Evolutionary conservation across 2,888 invertebrate genomes (phyloP).

Genomic region (Mimas tiliae): DNA sequence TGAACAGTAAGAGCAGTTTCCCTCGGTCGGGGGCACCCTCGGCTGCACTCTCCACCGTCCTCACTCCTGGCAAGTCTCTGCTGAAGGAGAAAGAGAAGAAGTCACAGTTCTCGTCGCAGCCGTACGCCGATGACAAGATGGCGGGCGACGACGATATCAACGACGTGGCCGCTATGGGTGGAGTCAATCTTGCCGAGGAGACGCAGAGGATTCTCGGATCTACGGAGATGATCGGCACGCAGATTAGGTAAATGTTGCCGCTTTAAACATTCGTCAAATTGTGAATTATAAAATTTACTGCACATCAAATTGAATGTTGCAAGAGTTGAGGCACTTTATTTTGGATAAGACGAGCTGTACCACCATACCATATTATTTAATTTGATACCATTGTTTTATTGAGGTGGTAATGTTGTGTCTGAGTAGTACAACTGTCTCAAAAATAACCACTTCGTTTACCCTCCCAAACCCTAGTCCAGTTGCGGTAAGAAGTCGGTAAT

Average conservation of each 20-base stretch:
- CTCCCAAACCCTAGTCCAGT: too few species aligned
- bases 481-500: too few species aligned
- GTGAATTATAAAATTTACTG: too few species aligned
- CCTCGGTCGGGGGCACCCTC: constrained; percentile 58
- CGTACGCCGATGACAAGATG: constrained; percentile 80
- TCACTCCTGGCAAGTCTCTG: constrained; percentile 84
- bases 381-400: too few species aligned
- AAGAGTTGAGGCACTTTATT: too few species aligned
- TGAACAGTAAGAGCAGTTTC: constrained; percentile 65
- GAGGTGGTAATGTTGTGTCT: too few species aligned
- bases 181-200: constrained; percentile 98
- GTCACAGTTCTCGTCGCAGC: constrained; percentile 60
- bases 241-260: constrained; percentile 85
- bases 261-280: too few species aligned
- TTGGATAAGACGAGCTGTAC: too few species aligned
- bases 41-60: constrained; percentile 64
- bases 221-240: constrained; percentile 94
- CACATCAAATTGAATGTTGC: too few species aligned
- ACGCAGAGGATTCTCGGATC: constrained; percentile 96
- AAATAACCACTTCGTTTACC: too few species aligned
- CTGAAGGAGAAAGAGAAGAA: constrained; percentile 92
- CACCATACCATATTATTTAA: too few species aligned
- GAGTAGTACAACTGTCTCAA: too few species aligned
- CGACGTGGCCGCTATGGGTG: constrained; percentile 99
- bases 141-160: constrained; percentile 98